Evolutionary conservation across 2,797 vertebrate genomes (phyloP).

Genomic region (Muraenolepis orangiensis): DNA sequence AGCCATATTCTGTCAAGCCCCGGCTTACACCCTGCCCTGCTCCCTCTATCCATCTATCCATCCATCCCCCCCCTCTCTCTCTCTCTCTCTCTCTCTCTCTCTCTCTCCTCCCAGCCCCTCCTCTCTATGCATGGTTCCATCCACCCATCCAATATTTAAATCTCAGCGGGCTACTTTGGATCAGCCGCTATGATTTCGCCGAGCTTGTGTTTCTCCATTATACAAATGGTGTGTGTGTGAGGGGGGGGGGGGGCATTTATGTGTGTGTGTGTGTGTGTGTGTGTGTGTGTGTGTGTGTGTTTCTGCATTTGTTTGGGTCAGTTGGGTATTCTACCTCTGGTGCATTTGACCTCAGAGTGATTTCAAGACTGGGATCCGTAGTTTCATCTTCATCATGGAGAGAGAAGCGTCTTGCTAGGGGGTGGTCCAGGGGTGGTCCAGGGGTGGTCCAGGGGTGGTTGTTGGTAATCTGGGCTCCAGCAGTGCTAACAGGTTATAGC

Average conservation of each 20-base stretch:
- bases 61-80: neutral
- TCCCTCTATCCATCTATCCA: no score
- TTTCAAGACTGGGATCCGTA: neutral
- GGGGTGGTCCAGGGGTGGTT: neutral
- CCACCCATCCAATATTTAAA: neutral
- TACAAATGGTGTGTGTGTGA: neutral
- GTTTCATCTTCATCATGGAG: neutral
- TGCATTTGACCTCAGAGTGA: neutral
- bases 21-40: neutral
- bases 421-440: neutral
- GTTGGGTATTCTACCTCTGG: neutral
- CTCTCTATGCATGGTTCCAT: neutral
- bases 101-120: no score
- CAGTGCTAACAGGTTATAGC: neutral
- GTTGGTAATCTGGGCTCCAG: neutral
- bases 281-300: neutral
- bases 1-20: conserved; percentile 35
- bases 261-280: neutral
- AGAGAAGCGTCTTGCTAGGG: neutral
- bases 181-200: neutral
- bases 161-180: neutral
- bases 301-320: neutral
- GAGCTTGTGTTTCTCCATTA: neutral
- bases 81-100: neutral
- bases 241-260: no score